Percentiles rank a stretch among this genome's conserved stretches.
Evolutionary conservation across 2,113 vertebrate species (phyloP).

Genomic region (Acrocephalus arundinaceus): DNA sequence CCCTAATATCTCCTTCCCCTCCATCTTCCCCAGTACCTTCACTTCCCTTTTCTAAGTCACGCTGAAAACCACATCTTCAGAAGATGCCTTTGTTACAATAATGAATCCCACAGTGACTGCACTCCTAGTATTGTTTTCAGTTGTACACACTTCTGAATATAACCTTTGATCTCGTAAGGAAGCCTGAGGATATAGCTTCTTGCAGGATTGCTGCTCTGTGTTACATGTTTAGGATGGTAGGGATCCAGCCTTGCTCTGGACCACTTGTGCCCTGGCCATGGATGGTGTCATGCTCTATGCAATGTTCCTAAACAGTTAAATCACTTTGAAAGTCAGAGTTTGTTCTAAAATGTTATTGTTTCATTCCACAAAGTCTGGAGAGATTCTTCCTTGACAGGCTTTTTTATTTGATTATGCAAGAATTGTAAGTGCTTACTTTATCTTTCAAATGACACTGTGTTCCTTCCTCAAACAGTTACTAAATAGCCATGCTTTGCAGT

Average conservation of each 20-base stretch:
- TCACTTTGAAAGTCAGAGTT: not conserved
- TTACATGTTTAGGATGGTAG: not conserved
- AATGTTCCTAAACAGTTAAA: constrained; percentile 2
- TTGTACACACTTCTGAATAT: not conserved
- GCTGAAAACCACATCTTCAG: not conserved
- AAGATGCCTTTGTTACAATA: not conserved
- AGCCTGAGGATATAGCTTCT: not conserved
- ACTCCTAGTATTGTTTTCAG: not conserved
- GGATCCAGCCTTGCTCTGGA: not conserved
- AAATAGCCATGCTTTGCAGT: not conserved
- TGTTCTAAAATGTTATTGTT: not conserved
- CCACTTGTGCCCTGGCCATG: not conserved
- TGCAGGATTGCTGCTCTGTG: not conserved
- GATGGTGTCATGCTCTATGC: not conserved
- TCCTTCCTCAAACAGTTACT: not conserved
- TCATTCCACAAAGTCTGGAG: not conserved
- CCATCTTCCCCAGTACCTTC: not conserved
- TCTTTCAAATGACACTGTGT: not conserved
- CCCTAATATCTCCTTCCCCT: not conserved
- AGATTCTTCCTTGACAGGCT: not conserved
- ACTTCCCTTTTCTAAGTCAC: not conserved
- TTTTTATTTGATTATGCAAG: constrained; percentile 25
- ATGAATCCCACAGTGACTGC: not conserved
- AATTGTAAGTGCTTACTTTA: not conserved
- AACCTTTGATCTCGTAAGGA: not conserved